phyloP scores from a whole-genome alignment of 1,140 invertebrate species.

The Drosophila orena region DNA sequence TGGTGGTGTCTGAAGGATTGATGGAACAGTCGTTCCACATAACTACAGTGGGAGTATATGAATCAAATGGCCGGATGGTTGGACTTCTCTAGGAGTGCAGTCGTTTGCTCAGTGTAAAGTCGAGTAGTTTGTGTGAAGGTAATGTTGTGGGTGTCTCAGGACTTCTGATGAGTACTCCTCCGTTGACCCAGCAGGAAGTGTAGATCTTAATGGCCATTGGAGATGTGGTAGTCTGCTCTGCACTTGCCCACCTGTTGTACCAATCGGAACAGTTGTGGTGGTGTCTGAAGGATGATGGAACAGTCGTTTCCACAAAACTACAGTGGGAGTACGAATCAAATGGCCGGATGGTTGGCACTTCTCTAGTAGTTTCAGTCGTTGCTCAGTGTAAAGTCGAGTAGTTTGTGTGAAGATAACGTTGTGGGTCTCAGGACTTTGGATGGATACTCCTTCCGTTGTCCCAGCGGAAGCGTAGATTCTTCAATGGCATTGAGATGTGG shows the following conservation, averaged over 20 bases:
- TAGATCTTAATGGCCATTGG: background rate
- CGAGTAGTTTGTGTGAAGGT: background rate
- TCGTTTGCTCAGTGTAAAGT: slow-evolving; percentile 19
- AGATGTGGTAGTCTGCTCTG: background rate
- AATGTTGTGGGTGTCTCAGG: background rate
- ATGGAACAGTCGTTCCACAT: background rate
- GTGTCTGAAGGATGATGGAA: background rate
- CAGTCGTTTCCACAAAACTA: background rate
- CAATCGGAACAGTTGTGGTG: background rate
- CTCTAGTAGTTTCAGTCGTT: slow-evolving; percentile 12
- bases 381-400: background rate
- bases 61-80: background rate
- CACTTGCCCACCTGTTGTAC: background rate
- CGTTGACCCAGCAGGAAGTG: background rate
- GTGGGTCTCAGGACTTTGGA: too few species aligned
- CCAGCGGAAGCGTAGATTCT: too few species aligned
- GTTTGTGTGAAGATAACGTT: background rate
- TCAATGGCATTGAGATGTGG: too few species aligned
- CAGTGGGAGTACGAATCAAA: background rate
- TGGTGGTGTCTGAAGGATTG: background rate
- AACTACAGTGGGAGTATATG: background rate
- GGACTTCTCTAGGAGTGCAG: slow-evolving; percentile 3
- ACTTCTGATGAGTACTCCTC: background rate
- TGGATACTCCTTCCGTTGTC: too few species aligned
- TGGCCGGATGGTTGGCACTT: background rate